These are phyloP conservation scores for Crocodylus rhombifer DNA, from an alignment of 2,797 vertebrate genomes.

Conservation along the genomic window DNA sequence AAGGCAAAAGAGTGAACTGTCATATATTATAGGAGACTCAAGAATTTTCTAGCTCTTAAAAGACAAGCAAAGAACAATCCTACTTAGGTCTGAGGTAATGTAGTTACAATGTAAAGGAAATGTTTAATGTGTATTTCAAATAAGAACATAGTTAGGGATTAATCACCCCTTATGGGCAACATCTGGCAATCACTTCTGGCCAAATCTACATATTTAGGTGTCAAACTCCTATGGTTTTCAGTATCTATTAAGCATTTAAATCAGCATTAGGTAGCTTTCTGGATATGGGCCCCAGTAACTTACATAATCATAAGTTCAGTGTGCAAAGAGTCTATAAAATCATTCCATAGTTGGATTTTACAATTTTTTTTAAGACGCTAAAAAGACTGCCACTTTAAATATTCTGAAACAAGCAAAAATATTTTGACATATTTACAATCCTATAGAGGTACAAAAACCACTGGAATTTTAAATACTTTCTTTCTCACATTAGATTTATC, in stretches of 20 bases:
- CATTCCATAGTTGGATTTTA: conserved; percentile 51
- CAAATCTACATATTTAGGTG: no score
- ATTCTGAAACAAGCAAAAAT: conserved; percentile 27
- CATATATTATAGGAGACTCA: neutral
- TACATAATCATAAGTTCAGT: no score
- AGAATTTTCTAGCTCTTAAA: neutral
- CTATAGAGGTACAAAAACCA: conserved; percentile 26
- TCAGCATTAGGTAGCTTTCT: no score
- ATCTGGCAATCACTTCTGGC: neutral
- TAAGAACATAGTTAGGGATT: neutral
- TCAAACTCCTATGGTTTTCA: no score
- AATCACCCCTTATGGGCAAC: neutral
- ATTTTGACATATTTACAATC: conserved; percentile 15
- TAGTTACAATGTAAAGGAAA: neutral
- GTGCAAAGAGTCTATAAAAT: conserved; percentile 55
- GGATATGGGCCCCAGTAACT: no score
- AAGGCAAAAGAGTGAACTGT: neutral
- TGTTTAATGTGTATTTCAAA: neutral
- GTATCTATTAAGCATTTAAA: no score
- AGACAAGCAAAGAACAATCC: neutral
- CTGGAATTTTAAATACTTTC: neutral
- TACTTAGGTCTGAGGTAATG: neutral
- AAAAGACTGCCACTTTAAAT: conserved; percentile 66
- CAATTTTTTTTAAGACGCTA: conserved; percentile 31
- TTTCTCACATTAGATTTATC: neutral